These are phyloP conservation scores for Sarcophaga peregrina DNA, from an alignment of 1,140 invertebrate species.

Conservation along the genomic window DNA sequence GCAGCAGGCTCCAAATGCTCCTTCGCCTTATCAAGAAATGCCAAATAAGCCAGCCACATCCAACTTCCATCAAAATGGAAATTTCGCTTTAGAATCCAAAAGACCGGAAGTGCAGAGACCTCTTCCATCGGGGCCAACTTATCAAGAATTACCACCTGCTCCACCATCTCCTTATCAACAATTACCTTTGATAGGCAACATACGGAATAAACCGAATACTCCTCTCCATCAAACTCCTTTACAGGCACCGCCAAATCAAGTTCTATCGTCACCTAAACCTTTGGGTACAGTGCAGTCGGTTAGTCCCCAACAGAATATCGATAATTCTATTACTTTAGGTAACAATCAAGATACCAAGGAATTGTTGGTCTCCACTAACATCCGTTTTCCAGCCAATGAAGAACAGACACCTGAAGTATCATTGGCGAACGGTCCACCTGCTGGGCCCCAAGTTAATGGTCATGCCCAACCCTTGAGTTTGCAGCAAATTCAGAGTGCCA, in stretches of 20 bases:
- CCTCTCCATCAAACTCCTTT: constrained; percentile 30
- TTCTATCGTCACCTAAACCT: not conserved
- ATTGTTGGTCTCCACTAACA: constrained; percentile 59
- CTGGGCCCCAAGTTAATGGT: constrained; percentile 56
- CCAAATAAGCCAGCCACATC: constrained; percentile 48
- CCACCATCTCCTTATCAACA: constrained; percentile 59
- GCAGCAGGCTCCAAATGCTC: constrained; percentile 42
- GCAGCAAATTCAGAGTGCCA: constrained; percentile 58
- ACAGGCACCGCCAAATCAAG: constrained; percentile 12
- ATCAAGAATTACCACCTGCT: constrained; percentile 55
- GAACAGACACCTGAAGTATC: constrained; percentile 53
- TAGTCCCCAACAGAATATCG: not conserved
- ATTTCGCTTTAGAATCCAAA: constrained; percentile 42
- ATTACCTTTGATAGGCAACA: constrained; percentile 55
- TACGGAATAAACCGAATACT: constrained; percentile 42
- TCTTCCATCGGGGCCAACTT: constrained; percentile 33
- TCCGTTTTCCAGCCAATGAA: constrained; percentile 60
- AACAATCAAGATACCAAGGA: constrained; percentile 55
- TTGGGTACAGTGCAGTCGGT: constrained; percentile 16
- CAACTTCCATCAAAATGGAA: constrained; percentile 54
- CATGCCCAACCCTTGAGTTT: constrained; percentile 62
- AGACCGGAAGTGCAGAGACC: constrained; percentile 42
- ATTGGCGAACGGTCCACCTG: constrained; percentile 48
- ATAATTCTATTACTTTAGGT: constrained; percentile 25
- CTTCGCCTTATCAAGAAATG: constrained; percentile 50